A percentile compares a stretch with the other conserved stretches of the same genome.
Conservation (phyloP, 2,888 invertebrate genomes). For the Oscheius sp. region DNA sequence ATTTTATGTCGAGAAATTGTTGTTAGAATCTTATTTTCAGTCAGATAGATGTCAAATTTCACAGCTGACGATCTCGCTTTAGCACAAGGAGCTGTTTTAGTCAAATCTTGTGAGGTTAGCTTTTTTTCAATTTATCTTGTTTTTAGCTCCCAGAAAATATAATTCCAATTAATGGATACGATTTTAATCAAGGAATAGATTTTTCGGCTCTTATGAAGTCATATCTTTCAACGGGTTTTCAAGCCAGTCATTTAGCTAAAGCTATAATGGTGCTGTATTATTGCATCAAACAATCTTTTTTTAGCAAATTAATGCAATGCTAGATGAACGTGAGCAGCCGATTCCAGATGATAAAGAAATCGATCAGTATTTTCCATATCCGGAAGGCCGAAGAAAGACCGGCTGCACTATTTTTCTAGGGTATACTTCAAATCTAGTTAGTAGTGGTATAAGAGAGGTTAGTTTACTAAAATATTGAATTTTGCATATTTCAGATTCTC, state of each 20-base stretch:
- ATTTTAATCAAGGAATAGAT: conserved; percentile 88
- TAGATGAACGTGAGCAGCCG: conserved; percentile 48
- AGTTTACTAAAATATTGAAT: conserved; percentile 5
- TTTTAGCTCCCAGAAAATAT: conserved; percentile 37
- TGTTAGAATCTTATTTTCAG: background rate
- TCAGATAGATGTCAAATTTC: background rate
- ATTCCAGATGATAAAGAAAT: conserved; percentile 36
- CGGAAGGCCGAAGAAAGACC: conserved; percentile 66
- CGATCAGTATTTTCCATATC: conserved; percentile 62
- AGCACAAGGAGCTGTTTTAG: conserved; percentile 59
- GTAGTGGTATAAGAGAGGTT: conserved; percentile 87
- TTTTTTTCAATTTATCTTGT: background rate
- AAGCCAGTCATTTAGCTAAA: conserved; percentile 91
- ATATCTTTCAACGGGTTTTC: conserved; percentile 88
- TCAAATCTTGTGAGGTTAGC: conserved; percentile 55
- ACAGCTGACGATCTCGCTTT: conserved; percentile 41
- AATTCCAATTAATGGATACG: conserved; percentile 78
- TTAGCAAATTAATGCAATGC: conserved; percentile 64
- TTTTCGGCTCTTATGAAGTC: conserved; percentile 84
- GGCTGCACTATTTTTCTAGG: conserved; percentile 93
- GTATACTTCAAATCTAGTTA: conserved; percentile 95
- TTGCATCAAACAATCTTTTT: too few relatives aligned
- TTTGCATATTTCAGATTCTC: conserved; percentile 32
- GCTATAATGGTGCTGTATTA: conserved; percentile 85
- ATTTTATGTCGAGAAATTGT: background rate